These are phyloP conservation scores for Zalophus californianus DNA, from an alignment of 2,797 vertebrate genomes.

Conservation along the genomic window DNA sequence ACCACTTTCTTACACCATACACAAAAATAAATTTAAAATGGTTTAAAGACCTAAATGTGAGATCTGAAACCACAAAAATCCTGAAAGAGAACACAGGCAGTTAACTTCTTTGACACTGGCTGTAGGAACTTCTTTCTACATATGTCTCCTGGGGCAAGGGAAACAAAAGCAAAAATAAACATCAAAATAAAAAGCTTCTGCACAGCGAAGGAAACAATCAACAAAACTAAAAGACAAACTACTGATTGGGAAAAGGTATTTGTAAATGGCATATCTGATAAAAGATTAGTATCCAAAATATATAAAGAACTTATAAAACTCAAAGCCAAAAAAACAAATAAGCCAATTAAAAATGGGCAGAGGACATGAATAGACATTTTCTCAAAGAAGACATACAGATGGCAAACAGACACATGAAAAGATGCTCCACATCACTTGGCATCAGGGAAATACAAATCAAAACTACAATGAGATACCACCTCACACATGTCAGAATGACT, in stretches of 20 bases:
- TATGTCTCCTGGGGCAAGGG: too few relatives aligned
- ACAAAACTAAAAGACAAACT: not conserved
- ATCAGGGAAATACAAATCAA: not conserved
- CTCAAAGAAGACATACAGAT: not conserved
- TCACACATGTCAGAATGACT: too few relatives aligned
- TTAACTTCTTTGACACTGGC: too few relatives aligned
- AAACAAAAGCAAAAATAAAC: too few relatives aligned
- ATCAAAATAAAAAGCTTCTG: not conserved
- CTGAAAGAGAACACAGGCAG: too few relatives aligned
- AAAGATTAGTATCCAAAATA: not conserved
- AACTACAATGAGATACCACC: not conserved
- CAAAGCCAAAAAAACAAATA: not conserved
- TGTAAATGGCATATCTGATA: not conserved
- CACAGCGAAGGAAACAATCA: not conserved
- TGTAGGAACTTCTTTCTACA: too few relatives aligned
- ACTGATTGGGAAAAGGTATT: not conserved
- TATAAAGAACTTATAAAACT: not conserved
- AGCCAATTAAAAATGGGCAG: not conserved
- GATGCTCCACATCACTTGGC: not conserved
- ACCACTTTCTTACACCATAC: too few relatives aligned
- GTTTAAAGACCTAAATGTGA: too few relatives aligned
- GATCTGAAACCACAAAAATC: too few relatives aligned
- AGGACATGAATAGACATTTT: not conserved
- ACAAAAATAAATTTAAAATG: too few relatives aligned
- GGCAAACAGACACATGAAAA: not conserved